phyloP scores from a whole-genome alignment of 2,888 invertebrate genomes.

The Ochropleura plecta region DNA sequence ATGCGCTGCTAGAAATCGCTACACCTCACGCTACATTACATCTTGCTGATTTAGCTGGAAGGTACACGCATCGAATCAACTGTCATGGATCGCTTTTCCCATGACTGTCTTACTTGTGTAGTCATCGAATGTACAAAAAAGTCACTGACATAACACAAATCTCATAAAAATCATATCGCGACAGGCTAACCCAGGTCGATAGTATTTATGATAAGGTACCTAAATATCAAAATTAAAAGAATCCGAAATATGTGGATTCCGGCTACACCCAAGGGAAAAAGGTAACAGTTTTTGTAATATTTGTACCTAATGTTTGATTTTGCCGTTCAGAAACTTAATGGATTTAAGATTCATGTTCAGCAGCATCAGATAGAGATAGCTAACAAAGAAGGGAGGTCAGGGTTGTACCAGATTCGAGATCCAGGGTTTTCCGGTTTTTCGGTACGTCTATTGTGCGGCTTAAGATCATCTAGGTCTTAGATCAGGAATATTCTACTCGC shows the following conservation, averaged over 20 bases:
- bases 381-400: background rate
- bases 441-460: background rate
- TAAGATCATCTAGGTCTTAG: background rate
- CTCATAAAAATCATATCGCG: background rate
- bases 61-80: conserved; percentile 68
- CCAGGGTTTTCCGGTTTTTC: background rate
- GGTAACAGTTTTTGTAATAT: no score
- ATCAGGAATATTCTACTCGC: background rate
- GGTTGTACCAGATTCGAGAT: no score
- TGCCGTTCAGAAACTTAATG: no score
- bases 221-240: no score
- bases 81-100: background rate
- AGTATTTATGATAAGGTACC: no score
- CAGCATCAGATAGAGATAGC: background rate
- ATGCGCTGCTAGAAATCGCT: conserved; percentile 93
- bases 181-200: no score
- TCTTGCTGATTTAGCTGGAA: conserved; percentile 88
- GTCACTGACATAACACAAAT: background rate
- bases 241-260: no score
- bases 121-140: background rate
- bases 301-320: no score
- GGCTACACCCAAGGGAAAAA: no score
- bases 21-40: conserved; percentile 91
- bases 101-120: background rate
- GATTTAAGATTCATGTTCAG: no score